Conservation (phyloP, 2,113 vertebrate species). For the Oncorhynchus tshawytscha region DNA sequence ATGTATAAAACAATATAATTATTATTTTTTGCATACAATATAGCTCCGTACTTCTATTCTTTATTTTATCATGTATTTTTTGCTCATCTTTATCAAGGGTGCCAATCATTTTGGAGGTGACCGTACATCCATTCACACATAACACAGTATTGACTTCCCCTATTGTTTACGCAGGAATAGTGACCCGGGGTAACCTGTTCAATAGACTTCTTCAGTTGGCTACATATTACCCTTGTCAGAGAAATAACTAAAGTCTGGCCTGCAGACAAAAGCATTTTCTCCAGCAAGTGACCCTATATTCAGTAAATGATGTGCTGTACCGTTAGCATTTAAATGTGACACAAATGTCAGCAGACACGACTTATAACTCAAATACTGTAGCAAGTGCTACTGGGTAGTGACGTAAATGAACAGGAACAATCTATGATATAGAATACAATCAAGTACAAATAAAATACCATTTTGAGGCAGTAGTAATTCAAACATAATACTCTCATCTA, state of each 20-base stretch:
- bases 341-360: constrained; percentile 14
- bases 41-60: too few species aligned
- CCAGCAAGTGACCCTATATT: constrained; percentile 10
- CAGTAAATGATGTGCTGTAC: constrained; percentile 7
- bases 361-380: neutral
- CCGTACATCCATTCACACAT: neutral
- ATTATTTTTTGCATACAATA: too few species aligned
- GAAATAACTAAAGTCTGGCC: constrained; percentile 8
- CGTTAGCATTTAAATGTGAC: constrained; percentile 21
- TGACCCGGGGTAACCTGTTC: neutral
- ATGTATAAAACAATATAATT: too few species aligned
- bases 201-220: neutral
- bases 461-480: neutral
- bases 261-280: constrained; percentile 1
- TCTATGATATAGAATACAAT: neutral
- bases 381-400: neutral
- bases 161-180: neutral
- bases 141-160: neutral
- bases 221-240: neutral
- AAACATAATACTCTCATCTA: too few species aligned
- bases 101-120: too few species aligned
- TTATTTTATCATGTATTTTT: too few species aligned
- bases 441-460: neutral
- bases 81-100: too few species aligned
- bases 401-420: neutral